A percentile compares a stretch with the other conserved stretches of the same genome.
phyloP scores from a whole-genome alignment of 2,113 vertebrate species.

The Spea bombifrons region DNA sequence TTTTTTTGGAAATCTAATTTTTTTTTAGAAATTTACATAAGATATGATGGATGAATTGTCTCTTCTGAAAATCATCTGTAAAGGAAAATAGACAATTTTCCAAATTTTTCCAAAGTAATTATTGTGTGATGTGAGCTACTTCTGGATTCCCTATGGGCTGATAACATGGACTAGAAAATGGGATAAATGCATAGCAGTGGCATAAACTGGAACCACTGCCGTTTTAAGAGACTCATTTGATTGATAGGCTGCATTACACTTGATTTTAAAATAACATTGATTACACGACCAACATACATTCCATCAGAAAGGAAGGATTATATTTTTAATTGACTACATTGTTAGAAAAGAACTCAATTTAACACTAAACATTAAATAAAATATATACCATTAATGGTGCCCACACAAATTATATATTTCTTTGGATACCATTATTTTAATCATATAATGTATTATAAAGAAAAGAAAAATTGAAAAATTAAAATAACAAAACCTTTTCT shows the following conservation, averaged over 20 bases:
- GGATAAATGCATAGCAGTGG: not conserved
- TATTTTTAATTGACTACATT: too few relatives aligned
- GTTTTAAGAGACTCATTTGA: conserved; percentile 4
- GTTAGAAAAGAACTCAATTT: too few relatives aligned
- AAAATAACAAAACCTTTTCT: too few relatives aligned
- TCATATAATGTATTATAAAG: too few relatives aligned
- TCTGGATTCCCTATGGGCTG: not conserved
- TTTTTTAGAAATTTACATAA: not conserved
- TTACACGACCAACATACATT: not conserved
- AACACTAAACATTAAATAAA: too few relatives aligned
- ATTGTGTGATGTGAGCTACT: not conserved
- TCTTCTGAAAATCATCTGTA: not conserved
- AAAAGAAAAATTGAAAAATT: too few relatives aligned
- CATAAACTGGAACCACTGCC: not conserved
- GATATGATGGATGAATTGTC: not conserved
- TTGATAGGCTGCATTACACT: not conserved
- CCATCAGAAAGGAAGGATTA: too few relatives aligned
- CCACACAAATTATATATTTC: too few relatives aligned
- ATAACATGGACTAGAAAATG: not conserved
- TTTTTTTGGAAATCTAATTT: not conserved
- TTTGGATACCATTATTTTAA: too few relatives aligned
- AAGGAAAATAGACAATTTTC: not conserved
- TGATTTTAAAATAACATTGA: conserved; percentile 1
- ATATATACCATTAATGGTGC: too few relatives aligned
- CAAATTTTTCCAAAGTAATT: not conserved